These are phyloP conservation scores for Ecliptopera silaceata DNA, from an alignment of 2,888 invertebrate species.

Conservation along the genomic window DNA sequence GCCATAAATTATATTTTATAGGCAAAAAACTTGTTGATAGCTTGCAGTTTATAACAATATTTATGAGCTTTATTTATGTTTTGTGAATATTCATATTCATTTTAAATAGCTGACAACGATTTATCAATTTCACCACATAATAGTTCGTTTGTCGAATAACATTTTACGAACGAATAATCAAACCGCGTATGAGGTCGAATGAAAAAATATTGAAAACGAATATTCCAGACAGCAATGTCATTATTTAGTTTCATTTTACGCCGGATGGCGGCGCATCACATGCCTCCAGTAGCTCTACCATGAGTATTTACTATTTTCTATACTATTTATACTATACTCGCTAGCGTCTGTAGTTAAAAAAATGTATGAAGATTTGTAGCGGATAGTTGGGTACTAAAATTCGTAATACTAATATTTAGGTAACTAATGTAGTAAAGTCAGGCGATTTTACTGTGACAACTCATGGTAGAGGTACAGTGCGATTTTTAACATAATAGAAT, in stretches of 20 bases:
- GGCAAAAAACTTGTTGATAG: constrained; percentile 19
- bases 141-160: no score
- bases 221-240: constrained; percentile 17
- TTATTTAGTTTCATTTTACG: constrained; percentile 21
- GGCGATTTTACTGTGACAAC: no score
- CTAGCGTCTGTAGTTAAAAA: no score
- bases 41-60: constrained; percentile 9
- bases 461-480: no score
- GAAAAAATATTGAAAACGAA: constrained; percentile 19
- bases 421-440: no score
- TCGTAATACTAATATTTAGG: no score
- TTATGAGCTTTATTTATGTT: constrained; percentile 9
- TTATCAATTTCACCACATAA: no score
- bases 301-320: no score
- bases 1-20: constrained; percentile 6
- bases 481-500: constrained; percentile 37
- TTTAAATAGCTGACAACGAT: no score
- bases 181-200: background rate
- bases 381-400: no score
- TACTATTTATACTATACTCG: no score
- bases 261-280: constrained; percentile 19
- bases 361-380: no score
- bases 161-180: constrained; percentile 10
- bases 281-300: constrained; percentile 16
- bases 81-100: constrained; percentile 23